Evolutionary conservation across 2,888 invertebrate species (phyloP).

Genomic region (Drosophila kambysellisi): DNA sequence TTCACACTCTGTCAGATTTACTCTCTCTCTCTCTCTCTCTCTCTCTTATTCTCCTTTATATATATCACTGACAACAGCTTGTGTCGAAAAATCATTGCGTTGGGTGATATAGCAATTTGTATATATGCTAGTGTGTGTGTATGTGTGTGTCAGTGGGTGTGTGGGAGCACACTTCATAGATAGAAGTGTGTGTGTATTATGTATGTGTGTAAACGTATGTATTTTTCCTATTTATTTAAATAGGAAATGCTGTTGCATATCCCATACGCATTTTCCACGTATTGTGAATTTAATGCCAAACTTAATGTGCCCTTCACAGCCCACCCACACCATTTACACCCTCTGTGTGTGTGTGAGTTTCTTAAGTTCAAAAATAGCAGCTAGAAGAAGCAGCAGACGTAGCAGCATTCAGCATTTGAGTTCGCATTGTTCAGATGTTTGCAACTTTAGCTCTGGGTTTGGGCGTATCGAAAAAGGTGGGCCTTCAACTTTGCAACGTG

Average conservation of each 20-base stretch:
- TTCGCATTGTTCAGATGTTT: slow-evolving; percentile 54
- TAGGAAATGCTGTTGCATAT: slow-evolving; percentile 64
- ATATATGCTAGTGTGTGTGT: slow-evolving; percentile 1
- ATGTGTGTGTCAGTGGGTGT: slow-evolving; percentile 3
- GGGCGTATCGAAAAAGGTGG: slow-evolving; percentile 19
- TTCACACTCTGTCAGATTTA: background rate
- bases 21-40: background rate
- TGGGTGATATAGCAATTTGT: slow-evolving; percentile 43
- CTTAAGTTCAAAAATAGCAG: slow-evolving; percentile 53
- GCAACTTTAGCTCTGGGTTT: slow-evolving; percentile 25
- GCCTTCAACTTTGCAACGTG: slow-evolving; percentile 44
- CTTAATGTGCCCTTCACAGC: slow-evolving; percentile 45
- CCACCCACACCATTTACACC: background rate
- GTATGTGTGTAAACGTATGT: background rate
- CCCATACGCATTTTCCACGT: slow-evolving; percentile 69
- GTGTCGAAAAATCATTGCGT: slow-evolving; percentile 63
- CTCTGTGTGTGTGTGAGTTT: slow-evolving; percentile 19
- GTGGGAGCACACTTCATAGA: background rate
- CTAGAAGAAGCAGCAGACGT: background rate
- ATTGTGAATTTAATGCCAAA: slow-evolving; percentile 63
- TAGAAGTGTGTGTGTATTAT: background rate
- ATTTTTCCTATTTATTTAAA: too few relatives aligned
- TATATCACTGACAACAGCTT: slow-evolving; percentile 48
- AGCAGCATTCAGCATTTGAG: slow-evolving; percentile 34
- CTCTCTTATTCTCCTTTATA: slow-evolving; percentile 10